Base-by-base conservation (phyloP, 2,888 invertebrate species). In the Coecobrya sp. region DNA sequence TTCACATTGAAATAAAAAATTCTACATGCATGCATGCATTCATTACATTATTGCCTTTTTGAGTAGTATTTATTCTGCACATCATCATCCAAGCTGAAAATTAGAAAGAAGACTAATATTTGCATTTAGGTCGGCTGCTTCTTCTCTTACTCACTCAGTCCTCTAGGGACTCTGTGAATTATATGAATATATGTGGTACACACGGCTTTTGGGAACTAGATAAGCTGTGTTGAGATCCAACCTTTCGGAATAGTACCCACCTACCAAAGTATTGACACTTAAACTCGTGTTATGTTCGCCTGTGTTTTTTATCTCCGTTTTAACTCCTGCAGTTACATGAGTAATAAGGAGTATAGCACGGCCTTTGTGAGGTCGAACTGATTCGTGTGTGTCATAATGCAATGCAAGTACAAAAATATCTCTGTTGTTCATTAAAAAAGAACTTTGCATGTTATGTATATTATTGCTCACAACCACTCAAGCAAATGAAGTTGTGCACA, bases 361-460 rank as follows among this genome's bases (percentile, higher is more conserved):
- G 89, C 59, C 82, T 89, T 82, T 89, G 68, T 79, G 81, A 84
- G 89, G 82, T 59, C 82, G 19, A 25, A 30, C 19, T 30, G 82
- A 55, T 82, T 82, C 59, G 22, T 82, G n/a, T 30, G 13, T 5
- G 3, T 1, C 36, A n/a, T 0, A n/a, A 8, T 1, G 27, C 4
- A 27, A 68, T 19, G 5, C 27, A 16, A 30, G 27, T 42, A 59
- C 27, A 25, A 49, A 52, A 49, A 79, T 59, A n/a, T 36, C 30
- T 27, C 36, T 13, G n/a, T 36, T 19, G 36, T 3, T 55, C 25
- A 5, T 27, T n/a, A 45, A 76, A 19, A 52, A 81, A 81, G 25
- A 16, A 55, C 59, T 82, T 82, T 19, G 30, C 36, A 82, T 82
- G 82, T 36, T 82, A 59, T 59, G 59, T 19, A 59, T 59, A 59